phyloP scores from a whole-genome alignment of 2,888 invertebrate genomes.

The Ophion ventricosus region DNA sequence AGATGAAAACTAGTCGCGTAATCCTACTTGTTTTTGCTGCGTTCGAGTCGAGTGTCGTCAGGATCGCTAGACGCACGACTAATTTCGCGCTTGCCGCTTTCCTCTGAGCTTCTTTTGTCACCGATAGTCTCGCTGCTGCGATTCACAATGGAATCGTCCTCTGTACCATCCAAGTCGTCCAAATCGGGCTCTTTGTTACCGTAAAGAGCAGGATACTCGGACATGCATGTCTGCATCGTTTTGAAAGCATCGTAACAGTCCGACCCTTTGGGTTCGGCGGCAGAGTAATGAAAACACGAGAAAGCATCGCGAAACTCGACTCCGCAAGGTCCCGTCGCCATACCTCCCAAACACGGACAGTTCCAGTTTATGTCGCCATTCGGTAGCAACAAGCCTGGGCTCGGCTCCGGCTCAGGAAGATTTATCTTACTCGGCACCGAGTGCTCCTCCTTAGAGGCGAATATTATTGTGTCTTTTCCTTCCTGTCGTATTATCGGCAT shows the following conservation, averaged over 20 bases:
- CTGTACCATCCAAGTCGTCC: slow-evolving; percentile 85
- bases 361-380: slow-evolving; percentile 98
- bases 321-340: slow-evolving; percentile 98
- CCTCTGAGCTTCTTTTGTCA: slow-evolving; percentile 37
- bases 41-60: slow-evolving; percentile 47
- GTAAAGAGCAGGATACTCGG: slow-evolving; percentile 93
- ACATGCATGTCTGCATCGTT: slow-evolving; percentile 96
- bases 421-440: slow-evolving; percentile 88
- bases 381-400: slow-evolving; percentile 91
- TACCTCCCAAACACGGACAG: slow-evolving; percentile 98
- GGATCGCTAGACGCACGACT: slow-evolving; percentile 12
- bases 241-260: slow-evolving; percentile 96
- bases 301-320: slow-evolving; percentile 96
- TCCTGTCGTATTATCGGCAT: slow-evolving; percentile 81
- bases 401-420: slow-evolving; percentile 89
- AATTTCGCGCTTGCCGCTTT: slow-evolving; percentile 43
- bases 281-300: slow-evolving; percentile 96
- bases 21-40: slow-evolving; percentile 52
- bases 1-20: not conserved
- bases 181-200: slow-evolving; percentile 88
- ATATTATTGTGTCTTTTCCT: slow-evolving; percentile 93
- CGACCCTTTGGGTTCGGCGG: slow-evolving; percentile 95
- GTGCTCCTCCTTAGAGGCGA: slow-evolving; percentile 92
- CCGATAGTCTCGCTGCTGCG: slow-evolving; percentile 49
- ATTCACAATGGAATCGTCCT: slow-evolving; percentile 41